Conservation (phyloP, 2,113 vertebrate species). For the Piprites chloris region DNA sequence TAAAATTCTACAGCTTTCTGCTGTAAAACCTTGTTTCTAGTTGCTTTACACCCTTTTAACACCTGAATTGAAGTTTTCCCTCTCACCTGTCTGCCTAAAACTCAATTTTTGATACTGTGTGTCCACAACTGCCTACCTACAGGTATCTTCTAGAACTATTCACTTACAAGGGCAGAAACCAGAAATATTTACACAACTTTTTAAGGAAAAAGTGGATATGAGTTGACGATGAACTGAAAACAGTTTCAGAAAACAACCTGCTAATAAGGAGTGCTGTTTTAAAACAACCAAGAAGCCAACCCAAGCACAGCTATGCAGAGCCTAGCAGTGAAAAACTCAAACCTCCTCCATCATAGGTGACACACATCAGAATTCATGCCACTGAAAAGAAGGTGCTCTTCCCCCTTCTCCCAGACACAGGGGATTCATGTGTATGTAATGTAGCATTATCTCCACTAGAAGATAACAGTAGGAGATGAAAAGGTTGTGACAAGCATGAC, state of each 20-base stretch:
- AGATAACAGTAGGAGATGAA: conserved; percentile 37
- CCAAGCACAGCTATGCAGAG: neutral
- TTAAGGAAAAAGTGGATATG: neutral
- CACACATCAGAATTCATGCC: neutral
- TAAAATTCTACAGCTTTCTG: neutral
- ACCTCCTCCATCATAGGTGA: neutral
- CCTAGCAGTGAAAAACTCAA: neutral
- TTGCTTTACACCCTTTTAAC: neutral
- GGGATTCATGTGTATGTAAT: neutral
- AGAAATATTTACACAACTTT: neutral
- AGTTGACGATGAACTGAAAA: neutral
- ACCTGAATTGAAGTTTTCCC: neutral
- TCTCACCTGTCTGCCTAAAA: neutral
- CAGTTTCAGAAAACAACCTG: neutral
- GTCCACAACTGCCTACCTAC: neutral
- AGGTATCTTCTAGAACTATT: neutral
- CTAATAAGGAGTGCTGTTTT: neutral
- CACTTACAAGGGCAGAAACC: neutral
- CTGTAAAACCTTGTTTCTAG: neutral
- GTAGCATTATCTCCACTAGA: conserved; percentile 20
- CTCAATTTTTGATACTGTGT: neutral
- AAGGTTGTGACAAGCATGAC: conserved; percentile 25
- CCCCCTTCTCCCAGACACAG: neutral
- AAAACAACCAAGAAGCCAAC: neutral
- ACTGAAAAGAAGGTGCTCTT: neutral